Evolutionary conservation across 2,113 vertebrate genomes (phyloP).

Genomic region (Martes martes): DNA sequence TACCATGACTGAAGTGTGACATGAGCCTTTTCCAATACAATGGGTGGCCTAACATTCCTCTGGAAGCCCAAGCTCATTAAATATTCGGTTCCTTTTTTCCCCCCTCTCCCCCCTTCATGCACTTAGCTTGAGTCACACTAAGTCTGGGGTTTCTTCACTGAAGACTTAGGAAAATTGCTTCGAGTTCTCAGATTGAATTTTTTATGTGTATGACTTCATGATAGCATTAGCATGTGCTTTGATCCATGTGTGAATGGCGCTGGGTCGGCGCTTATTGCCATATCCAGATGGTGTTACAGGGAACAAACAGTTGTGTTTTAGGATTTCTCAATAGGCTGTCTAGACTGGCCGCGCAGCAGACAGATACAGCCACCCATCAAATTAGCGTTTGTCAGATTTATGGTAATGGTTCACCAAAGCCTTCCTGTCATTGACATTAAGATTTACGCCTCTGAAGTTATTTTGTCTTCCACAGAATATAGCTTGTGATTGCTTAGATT

Average conservation of each 20-base stretch:
- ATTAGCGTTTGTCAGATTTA: conserved; percentile 99
- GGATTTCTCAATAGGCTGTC: conserved; percentile 99
- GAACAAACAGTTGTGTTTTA: conserved; percentile 97
- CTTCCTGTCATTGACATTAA: conserved; percentile 98
- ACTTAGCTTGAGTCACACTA: conserved; percentile 83
- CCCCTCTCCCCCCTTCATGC: conserved; percentile 76
- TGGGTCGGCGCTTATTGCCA: conserved; percentile 94
- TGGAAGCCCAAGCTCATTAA: conserved; percentile 87
- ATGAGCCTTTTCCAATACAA: conserved; percentile 89
- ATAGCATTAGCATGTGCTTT: conserved; percentile 90
- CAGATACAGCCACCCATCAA: conserved; percentile 99
- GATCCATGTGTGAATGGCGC: conserved; percentile 93
- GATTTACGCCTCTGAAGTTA: conserved; percentile 94
- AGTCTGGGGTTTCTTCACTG: conserved; percentile 86
- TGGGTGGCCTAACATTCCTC: conserved; percentile 89
- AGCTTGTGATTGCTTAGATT: conserved; percentile 81
- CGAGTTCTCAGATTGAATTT: conserved; percentile 89
- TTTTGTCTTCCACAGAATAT: conserved; percentile 85
- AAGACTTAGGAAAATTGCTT: conserved; percentile 88
- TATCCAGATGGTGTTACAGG: conserved; percentile 98
- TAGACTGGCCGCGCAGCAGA: conserved; percentile 99
- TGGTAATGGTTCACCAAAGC: conserved; percentile 99
- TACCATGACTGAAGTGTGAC: conserved; percentile 87
- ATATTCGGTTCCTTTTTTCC: conserved; percentile 84
- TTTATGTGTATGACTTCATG: conserved; percentile 91